Base-by-base conservation (phyloP, 2,888 invertebrate genomes). In the Drosophila ustulata region DNA sequence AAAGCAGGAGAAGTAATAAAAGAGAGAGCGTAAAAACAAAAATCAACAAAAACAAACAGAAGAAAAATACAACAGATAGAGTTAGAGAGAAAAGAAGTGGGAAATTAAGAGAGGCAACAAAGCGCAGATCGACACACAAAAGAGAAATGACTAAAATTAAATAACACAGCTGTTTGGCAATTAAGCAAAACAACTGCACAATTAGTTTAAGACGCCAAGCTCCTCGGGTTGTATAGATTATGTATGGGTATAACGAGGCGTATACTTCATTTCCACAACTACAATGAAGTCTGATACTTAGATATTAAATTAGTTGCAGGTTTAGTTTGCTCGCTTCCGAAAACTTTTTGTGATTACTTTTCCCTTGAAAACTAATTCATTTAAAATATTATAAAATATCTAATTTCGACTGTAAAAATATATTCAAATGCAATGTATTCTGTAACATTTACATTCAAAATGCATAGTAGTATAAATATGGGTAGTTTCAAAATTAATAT, bases 41-140 rank as follows among this genome's bases (percentile, higher is more conserved):
- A 90, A 82, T 80, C 73, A 93, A 72, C 56, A 68, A 55, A 71
- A 94, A 93, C 90, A 93, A 94, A 94, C 93, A 93, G 92, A 90
- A 90, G 92, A 93, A 93, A 93, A 93, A 93, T 93, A 92, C 90
- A 93, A 13, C 5, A 34, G 43, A 59, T 51, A 49, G 57, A 18
- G 32, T 50, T 37, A 26, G 30, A n/a, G 28, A 9, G 8, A 45
- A 47, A 25, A 37, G 45, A 57, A 6, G 53, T 43, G 13, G 23
- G 13, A 55, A 37, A 18, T 7, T n/a, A 30, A 43, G n/a, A 47
- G 43, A 50, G 37, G 4, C 43, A 30, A 61, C 2, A 50, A 25
- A 66, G 18, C 51, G 50, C 47, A 57, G 8, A 5, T 46, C 32
- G 9, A 56, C 41, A 50, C 18, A 63, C 18, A 43, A 23, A 47